These are phyloP conservation scores for Larimichthys polyactis DNA, from an alignment of 2,113 vertebrate genomes.

Conservation along the genomic window DNA sequence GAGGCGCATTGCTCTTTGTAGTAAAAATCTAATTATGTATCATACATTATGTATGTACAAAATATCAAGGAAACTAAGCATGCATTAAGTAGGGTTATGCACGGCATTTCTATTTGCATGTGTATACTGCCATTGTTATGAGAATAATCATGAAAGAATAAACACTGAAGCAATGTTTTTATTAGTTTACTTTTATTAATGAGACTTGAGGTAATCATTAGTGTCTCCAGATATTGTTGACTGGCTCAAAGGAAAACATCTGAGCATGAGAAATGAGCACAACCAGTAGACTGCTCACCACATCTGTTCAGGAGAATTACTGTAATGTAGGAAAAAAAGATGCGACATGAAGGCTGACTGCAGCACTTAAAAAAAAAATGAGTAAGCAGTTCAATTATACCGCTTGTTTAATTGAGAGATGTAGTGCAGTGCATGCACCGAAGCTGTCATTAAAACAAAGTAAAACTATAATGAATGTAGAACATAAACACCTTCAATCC, in stretches of 20 bases:
- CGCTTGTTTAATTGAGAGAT: background rate
- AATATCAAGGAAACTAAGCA: background rate
- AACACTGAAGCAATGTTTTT: background rate
- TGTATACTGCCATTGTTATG: background rate
- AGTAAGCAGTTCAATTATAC: background rate
- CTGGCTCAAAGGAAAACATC: constrained; percentile 8
- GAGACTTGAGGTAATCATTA: background rate
- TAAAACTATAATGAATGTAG: background rate
- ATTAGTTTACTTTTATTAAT: background rate
- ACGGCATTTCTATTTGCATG: background rate
- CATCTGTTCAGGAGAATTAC: background rate
- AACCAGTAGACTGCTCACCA: background rate
- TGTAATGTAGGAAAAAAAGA: background rate
- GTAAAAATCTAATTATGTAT: background rate
- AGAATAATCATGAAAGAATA: background rate
- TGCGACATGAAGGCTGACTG: background rate
- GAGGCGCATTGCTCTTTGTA: background rate
- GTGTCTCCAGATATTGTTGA: background rate
- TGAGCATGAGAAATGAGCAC: background rate
- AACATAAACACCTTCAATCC: background rate
- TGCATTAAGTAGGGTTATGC: background rate
- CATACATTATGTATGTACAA: background rate
- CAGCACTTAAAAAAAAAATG: background rate
- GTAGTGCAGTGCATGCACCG: background rate
- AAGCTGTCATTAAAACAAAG: background rate